Evolutionary conservation across 2,888 invertebrate species (phyloP).

Genomic region (Dryococelus australis): DNA sequence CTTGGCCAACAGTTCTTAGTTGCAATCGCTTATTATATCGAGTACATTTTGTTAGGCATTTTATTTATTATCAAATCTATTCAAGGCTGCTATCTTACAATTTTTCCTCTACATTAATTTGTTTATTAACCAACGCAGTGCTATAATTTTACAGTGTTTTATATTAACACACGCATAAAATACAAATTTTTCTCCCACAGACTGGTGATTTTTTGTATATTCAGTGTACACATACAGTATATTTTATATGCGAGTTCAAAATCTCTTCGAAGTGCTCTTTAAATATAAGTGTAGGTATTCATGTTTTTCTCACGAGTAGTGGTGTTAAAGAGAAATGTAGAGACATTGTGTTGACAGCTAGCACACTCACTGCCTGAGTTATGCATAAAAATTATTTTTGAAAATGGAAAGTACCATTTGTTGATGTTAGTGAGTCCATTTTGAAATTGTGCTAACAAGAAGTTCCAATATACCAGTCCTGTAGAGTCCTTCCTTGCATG

Average conservation of each 20-base stretch:
- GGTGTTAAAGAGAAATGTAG: background rate
- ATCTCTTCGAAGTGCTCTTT: background rate
- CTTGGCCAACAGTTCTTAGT: background rate
- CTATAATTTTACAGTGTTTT: constrained; percentile 16
- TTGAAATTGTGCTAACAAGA: background rate
- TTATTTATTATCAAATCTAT: background rate
- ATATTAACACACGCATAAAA: background rate
- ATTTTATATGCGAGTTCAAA: background rate
- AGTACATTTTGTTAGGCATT: background rate
- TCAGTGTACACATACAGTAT: background rate
- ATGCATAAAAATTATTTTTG: background rate
- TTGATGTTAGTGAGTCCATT: background rate
- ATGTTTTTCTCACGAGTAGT: background rate
- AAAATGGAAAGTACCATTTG: background rate
- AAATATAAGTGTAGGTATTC: background rate
- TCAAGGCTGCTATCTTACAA: background rate
- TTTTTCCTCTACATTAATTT: background rate
- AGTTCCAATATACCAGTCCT: constrained; percentile 6
- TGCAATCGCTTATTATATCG: background rate
- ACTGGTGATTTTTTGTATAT: background rate
- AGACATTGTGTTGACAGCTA: background rate
- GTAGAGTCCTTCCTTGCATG: background rate
- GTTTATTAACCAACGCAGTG: background rate
- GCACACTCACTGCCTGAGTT: background rate
- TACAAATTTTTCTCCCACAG: constrained; percentile 3